These are phyloP conservation scores for Numida meleagris DNA, from an alignment of 2,113 vertebrate genomes.

Conservation along the genomic window DNA sequence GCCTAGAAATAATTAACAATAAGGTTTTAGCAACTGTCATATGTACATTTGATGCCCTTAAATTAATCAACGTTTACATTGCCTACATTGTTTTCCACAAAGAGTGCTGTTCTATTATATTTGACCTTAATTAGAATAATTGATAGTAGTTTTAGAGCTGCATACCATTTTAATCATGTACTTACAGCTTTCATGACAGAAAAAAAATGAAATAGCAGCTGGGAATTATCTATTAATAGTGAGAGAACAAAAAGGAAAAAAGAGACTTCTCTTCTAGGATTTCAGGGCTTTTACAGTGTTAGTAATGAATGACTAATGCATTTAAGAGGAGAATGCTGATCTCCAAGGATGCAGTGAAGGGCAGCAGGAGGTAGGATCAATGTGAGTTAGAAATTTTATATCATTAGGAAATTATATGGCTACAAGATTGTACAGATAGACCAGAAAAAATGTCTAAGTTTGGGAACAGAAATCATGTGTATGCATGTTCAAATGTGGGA, in stretches of 20 bases:
- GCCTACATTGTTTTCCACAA: slow-evolving; percentile 46
- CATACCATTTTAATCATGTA: slow-evolving; percentile 69
- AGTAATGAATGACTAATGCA: slow-evolving; percentile 30
- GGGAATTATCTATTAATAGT: slow-evolving; percentile 67
- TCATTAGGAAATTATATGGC: not conserved
- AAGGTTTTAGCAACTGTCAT: slow-evolving; percentile 33
- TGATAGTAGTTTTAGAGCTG: slow-evolving; percentile 68
- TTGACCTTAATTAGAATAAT: slow-evolving; percentile 79
- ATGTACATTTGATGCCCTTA: slow-evolving; percentile 28
- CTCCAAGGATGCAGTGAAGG: slow-evolving; percentile 49
- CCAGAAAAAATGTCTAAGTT: not conserved
- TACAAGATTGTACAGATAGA: not conserved
- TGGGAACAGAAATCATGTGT: not conserved
- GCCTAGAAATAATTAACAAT: slow-evolving; percentile 56
- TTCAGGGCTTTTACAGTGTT: not conserved
- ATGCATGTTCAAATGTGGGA: not conserved
- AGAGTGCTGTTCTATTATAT: slow-evolving; percentile 50
- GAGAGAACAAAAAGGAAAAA: slow-evolving; percentile 49
- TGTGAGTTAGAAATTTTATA: slow-evolving; percentile 14
- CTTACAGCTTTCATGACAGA: slow-evolving; percentile 69
- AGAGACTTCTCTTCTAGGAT: slow-evolving; percentile 27
- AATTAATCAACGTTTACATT: slow-evolving; percentile 68
- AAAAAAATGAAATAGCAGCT: slow-evolving; percentile 69
- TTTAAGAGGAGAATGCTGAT: slow-evolving; percentile 29
- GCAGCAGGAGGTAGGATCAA: slow-evolving; percentile 42